Conservation (phyloP, 2,113 vertebrate species). For the Anolis sagrei region DNA sequence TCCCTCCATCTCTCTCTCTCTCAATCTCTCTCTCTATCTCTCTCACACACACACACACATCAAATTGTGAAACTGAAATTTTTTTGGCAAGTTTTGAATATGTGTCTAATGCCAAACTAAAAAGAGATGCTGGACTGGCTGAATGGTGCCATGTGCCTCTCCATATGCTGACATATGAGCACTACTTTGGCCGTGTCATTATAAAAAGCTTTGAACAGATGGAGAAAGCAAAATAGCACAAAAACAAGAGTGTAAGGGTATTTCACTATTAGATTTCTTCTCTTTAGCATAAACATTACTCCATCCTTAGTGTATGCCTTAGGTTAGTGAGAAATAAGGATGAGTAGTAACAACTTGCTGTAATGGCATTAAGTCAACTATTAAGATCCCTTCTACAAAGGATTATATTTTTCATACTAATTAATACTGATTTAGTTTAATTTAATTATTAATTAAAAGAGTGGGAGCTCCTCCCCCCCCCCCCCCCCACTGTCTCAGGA, state of each 20-base stretch:
- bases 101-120: neutral
- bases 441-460: too few relatives aligned
- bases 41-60: too few relatives aligned
- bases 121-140: too few relatives aligned
- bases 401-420: conserved; percentile 10
- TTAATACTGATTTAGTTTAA: too few relatives aligned
- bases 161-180: too few relatives aligned
- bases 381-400: neutral
- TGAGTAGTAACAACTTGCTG: neutral
- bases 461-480: too few relatives aligned
- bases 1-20: too few relatives aligned
- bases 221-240: neutral
- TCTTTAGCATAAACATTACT: neutral
- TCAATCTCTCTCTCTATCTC: too few relatives aligned
- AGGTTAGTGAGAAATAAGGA: neutral
- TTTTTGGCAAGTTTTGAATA: neutral
- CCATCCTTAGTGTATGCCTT: neutral
- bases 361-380: neutral
- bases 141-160: too few relatives aligned
- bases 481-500: too few relatives aligned
- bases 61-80: too few relatives aligned
- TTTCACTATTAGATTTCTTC: neutral
- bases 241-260: neutral
- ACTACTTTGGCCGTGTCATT: neutral
- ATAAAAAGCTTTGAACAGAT: neutral